Conservation (phyloP, 1,140 invertebrate species). For the Rhynchophorus ferrugineus region DNA sequence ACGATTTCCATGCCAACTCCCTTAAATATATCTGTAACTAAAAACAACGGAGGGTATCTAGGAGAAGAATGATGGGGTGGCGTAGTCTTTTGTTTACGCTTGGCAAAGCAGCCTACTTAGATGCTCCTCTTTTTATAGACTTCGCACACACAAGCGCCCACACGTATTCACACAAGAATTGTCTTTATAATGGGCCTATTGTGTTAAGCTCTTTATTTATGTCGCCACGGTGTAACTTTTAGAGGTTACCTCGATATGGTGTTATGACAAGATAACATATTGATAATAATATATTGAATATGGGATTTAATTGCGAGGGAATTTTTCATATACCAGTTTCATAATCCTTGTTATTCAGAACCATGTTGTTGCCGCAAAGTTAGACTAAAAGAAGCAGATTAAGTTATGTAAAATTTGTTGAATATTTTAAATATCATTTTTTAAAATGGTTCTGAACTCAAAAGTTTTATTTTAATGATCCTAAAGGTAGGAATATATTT, state of each 20-base stretch:
- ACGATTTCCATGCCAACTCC: constrained; percentile 5
- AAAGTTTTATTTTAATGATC: too few relatives aligned
- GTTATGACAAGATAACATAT: too few relatives aligned
- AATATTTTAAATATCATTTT: too few relatives aligned
- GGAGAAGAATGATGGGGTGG: constrained; percentile 10
- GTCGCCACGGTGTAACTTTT: constrained; percentile 6
- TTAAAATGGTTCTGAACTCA: too few relatives aligned
- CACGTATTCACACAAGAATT: not conserved
- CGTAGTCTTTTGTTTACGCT: constrained; percentile 11
- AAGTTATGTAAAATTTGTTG: too few relatives aligned
- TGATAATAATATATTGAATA: too few relatives aligned
- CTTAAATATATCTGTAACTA: constrained; percentile 11
- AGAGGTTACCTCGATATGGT: constrained; percentile 9
- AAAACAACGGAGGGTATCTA: constrained; percentile 12
- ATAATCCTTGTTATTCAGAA: too few relatives aligned
- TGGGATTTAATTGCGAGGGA: too few relatives aligned
- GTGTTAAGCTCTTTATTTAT: constrained; percentile 14
- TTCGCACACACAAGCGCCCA: not conserved
- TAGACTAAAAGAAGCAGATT: too few relatives aligned
- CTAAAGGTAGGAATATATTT: too few relatives aligned
- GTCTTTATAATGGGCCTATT: constrained; percentile 11
- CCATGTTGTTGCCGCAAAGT: too few relatives aligned
- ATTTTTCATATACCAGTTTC: too few relatives aligned
- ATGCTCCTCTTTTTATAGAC: constrained; percentile 17
- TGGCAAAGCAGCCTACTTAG: constrained; percentile 16